phyloP scores from a whole-genome alignment of 2,888 invertebrate genomes.

The Drosophila rellima region DNA sequence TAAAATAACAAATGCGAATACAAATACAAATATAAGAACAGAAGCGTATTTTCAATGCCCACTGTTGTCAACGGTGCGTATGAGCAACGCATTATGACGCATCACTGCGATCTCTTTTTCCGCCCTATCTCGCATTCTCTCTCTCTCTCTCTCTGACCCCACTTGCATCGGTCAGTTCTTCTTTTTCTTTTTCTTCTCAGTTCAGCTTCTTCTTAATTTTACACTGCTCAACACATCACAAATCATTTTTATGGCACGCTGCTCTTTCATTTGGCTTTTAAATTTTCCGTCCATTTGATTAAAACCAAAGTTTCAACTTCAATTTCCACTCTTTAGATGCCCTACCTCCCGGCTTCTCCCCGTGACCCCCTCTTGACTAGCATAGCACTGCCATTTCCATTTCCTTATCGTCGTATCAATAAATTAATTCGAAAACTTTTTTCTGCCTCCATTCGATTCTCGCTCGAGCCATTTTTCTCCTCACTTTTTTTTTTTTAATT shows the following conservation, averaged over 20 bases:
- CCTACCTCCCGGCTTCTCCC: background rate
- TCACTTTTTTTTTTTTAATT: slow-evolving; percentile 49
- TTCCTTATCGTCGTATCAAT: slow-evolving; percentile 76
- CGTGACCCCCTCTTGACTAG: slow-evolving; percentile 10
- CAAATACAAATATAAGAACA: slow-evolving; percentile 19
- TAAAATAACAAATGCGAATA: slow-evolving; percentile 26
- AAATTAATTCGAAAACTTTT: slow-evolving; percentile 82
- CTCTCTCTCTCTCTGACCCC: slow-evolving; percentile 11
- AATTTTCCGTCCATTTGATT: slow-evolving; percentile 67
- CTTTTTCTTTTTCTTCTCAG: background rate
- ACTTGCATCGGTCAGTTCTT: slow-evolving; percentile 9
- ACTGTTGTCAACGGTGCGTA: slow-evolving; percentile 62
- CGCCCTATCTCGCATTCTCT: background rate
- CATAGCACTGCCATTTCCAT: slow-evolving; percentile 46
- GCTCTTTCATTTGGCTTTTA: slow-evolving; percentile 64
- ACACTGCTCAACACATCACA: slow-evolving; percentile 39
- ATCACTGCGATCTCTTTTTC: slow-evolving; percentile 30
- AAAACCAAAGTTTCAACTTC: slow-evolving; percentile 49
- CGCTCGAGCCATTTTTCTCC: slow-evolving; percentile 4
- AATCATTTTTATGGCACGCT: slow-evolving; percentile 67
- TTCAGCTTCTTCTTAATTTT: background rate
- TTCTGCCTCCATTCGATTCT: slow-evolving; percentile 71
- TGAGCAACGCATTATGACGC: slow-evolving; percentile 58
- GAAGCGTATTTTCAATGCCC: slow-evolving; percentile 39
- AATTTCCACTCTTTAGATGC: slow-evolving; percentile 43